Base-by-base conservation (phyloP, 2,113 vertebrate species). In the Scortum barcoo region DNA sequence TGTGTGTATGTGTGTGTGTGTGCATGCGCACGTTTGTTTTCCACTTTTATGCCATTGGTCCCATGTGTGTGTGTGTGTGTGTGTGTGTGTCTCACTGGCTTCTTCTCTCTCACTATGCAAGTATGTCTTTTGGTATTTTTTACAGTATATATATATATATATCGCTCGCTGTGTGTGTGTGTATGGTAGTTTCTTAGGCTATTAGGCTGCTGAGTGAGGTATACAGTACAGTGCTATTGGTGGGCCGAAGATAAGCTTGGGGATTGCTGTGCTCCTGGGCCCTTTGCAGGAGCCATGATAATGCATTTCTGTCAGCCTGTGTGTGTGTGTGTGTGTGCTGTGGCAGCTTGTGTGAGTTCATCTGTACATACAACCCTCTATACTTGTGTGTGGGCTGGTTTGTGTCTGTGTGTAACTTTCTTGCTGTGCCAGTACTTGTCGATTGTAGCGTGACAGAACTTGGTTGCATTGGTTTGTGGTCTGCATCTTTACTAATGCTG, bases 161-260 rank as follows among this genome's bases (percentile, higher is more conserved):
- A 79, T 24, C 22, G 20, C 57, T 66, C 0, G 57, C 1, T 61
- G 30, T 63, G 33, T 76, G 26, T 81, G 36, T 74, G 68, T 63
- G 73, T 77, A 17, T 42, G 13, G 40, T 72, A 65, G 58, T 40
- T 75, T 72, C 80, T 51, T 71, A 69, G 69, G 72, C 67, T 81
- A 78, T 86, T 83, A 75, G 82, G 62, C 54, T 83, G 76, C 86
- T 80, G 78, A 88, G 86, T 74, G 84, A 75, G 66, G 78, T 84
- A 65, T 65, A 80, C 66, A 78, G 80, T 57, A 42, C 66, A 54
- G 73, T 46, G 74, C 79, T 81, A 56, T 83, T 78, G 83, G 84
- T 76, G 76, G 82, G 70, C 60, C 38, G 24, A 14, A 89, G 92
- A 93, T 94, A 92, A 93, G 91, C 85, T 72, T 22, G n/a, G 72